Evolutionary conservation across 2,113 vertebrate species (phyloP), one percentile per base, ranked within the genome.

Genomic region (Melanotaenia duboulayi): DNA sequence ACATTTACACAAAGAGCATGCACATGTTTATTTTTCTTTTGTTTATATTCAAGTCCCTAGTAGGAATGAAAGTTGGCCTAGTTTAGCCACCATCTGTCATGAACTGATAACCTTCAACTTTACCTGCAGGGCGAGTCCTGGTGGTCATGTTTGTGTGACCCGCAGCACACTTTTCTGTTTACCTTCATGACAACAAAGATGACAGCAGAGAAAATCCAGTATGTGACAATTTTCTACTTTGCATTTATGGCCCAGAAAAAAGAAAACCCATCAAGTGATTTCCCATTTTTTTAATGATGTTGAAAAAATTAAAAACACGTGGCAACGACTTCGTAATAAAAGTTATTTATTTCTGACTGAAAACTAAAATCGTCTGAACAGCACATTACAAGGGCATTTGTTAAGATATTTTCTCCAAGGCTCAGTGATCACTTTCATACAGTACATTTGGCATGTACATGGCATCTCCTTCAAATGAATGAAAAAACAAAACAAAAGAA

Each of bases 381-480:
- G 88, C 90, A 93, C 92, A 92, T 91, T 90, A 89, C 91, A 92
- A 89, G 92, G 91, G 87, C 84, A 88, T 87, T 48, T 28, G 49
- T 87, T 88, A 91, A 89, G 87, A 92, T 90, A 87, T 88, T 87
- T 88, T 89, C 79, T 91, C 90, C 90, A 89, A 94, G 93, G 93
- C 93, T 94, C 93, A 94, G 92, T 92, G 89, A 93, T 92, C 85
- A 93, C 91, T 86, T 90, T 89, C 91, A 90, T 86, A 90, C 85
- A 89, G 89, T 91, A 92, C 91, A 93, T 87, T 82, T 90, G 84
- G 90, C 88, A 90, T 92, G 90, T 93, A 90, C 90, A 74, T 76
- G 40, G 80, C 84, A 85, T 79, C 89, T 93, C 90, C 93, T 93
- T 93, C 91, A 91, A 91, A 87, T 76, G 22, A 85, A 84, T 88